A percentile compares a stretch with the other conserved stretches of the same genome.
Conservation (phyloP, 2,797 vertebrate species). For the Spinus pinus region DNA sequence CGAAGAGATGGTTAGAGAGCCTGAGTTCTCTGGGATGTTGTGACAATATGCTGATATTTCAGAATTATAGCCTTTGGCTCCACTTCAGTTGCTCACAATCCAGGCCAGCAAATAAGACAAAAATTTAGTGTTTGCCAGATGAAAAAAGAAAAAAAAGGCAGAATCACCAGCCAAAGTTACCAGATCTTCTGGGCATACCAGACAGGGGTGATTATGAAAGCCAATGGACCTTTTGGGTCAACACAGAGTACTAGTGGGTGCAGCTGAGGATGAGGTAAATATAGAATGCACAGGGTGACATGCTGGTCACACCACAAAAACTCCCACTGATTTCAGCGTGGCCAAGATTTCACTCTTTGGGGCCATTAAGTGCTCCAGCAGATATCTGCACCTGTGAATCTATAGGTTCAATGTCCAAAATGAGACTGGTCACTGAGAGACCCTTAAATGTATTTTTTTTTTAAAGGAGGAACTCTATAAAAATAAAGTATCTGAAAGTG, state of each 20-base stretch:
- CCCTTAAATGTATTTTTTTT: background rate
- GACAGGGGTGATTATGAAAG: background rate
- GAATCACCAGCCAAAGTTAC: background rate
- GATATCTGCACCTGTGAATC: background rate
- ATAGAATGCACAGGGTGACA: background rate
- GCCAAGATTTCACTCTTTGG: background rate
- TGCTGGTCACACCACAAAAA: background rate
- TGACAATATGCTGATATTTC: constrained; percentile 9
- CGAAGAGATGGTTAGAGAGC: constrained; percentile 6
- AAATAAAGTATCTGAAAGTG: background rate
- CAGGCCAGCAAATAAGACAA: background rate
- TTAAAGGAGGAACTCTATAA: background rate
- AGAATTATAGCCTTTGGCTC: constrained; percentile 33
- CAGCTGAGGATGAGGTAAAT: background rate
- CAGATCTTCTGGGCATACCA: background rate
- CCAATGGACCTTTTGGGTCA: background rate
- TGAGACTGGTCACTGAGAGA: background rate
- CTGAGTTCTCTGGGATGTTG: background rate
- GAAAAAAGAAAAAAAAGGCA: background rate
- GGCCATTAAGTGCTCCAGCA: background rate
- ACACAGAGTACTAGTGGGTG: background rate
- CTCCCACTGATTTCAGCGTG: background rate
- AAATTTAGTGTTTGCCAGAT: background rate
- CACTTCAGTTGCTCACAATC: background rate
- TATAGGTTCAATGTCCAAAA: background rate